These are phyloP conservation scores for Vombatus ursinus DNA, from an alignment of 2,113 vertebrate species.

Conservation along the genomic window DNA sequence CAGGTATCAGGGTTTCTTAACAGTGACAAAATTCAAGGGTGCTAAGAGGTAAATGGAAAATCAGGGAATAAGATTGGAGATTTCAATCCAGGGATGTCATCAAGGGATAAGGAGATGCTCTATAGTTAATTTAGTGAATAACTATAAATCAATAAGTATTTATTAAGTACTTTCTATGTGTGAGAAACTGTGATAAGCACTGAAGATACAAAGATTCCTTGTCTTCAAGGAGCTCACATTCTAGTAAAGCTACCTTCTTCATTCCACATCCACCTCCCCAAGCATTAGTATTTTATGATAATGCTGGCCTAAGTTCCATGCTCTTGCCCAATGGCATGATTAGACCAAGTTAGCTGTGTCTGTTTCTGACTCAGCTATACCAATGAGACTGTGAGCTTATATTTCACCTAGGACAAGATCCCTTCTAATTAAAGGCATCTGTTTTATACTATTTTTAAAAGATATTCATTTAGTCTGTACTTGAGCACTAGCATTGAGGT, in stretches of 20 bases:
- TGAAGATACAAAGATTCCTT: too few species aligned
- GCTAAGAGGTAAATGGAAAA: too few species aligned
- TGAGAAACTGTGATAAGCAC: too few species aligned
- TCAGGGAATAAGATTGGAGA: too few species aligned
- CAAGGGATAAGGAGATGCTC: too few species aligned
- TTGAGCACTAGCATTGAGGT: not conserved
- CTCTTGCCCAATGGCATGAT: not conserved
- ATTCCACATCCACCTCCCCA: not conserved
- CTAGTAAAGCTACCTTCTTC: not conserved
- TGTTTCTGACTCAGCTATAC: not conserved
- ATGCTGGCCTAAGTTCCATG: not conserved
- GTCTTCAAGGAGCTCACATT: too few species aligned
- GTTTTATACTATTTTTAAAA: not conserved
- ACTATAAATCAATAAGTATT: too few species aligned
- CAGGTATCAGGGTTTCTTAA: too few species aligned
- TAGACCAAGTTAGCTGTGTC: not conserved
- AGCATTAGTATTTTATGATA: not conserved
- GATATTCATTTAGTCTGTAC: not conserved
- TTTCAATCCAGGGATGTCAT: too few species aligned
- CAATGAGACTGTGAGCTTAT: not conserved
- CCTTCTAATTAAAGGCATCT: not conserved
- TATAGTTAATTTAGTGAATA: too few species aligned
- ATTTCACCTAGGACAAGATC: not conserved
- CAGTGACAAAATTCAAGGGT: too few species aligned
- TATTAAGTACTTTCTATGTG: too few species aligned